Base-by-base conservation (phyloP, 2,888 invertebrate species). In the Limenitis camilla region DNA sequence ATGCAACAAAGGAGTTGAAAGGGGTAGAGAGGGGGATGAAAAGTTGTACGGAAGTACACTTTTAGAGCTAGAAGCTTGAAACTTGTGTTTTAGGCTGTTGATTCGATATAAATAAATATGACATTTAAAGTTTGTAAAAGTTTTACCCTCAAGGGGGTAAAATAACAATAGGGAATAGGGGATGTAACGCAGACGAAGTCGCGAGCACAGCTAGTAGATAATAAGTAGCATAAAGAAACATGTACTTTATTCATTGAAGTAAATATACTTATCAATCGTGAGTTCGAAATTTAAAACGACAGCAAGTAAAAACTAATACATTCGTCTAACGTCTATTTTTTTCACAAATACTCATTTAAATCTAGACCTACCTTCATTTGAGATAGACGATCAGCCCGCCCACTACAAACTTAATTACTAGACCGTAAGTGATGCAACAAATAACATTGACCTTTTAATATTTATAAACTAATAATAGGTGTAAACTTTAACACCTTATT, bases 321-420 rank as follows among this genome's bases (percentile, higher is more conserved):
- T 6, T 9, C 8, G 40, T 27, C n/a, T 39, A 19, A 44, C 47
- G 19, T 31, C 33, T 11, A n/a, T 30, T 41, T 43, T 49, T 52
- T 52, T 28, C 11, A 8, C 46, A 51, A 51, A 40, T 40, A 49
- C 46, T 53, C 49, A 56, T 56, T 46, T 53, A 53, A 35, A 42
- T 53, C 49, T 53, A 56, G 56, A 56, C 49, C 49, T 49, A 53
- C 46, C 49, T 43, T 49, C 42, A 49, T 52, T 45, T 28, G 6
- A 40, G 39, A 44, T 40, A 40, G 43, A 44, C 27, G 45, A n/a
- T 40, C 33, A 29, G 19, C 19, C 19, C 40, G 49, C 39, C 45
- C 52, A 28, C 44, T 36, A 42, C 36, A 28, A n/a, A 33, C 38
- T 27, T 49, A 49, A 56, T 56, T 49, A 47, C 30, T 52, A 49